phyloP scores from a whole-genome alignment of 2,888 invertebrate genomes.

The Drosophila macrospina region DNA sequence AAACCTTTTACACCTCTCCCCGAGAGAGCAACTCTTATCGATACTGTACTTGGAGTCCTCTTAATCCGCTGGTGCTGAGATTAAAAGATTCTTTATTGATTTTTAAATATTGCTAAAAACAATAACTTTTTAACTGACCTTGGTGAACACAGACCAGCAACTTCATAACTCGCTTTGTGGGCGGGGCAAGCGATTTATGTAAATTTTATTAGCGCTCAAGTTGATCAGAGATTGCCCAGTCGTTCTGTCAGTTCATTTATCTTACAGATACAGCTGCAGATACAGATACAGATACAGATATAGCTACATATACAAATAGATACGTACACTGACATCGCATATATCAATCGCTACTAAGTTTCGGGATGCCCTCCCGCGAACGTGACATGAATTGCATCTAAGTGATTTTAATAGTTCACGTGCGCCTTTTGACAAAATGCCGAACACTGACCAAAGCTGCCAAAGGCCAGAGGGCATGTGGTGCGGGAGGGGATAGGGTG shows the following conservation, averaged over 20 bases:
- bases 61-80: no score
- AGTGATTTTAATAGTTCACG: slow-evolving; percentile 85
- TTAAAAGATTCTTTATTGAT: no score
- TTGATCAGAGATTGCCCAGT: slow-evolving; percentile 50
- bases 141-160: slow-evolving; percentile 31
- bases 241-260: slow-evolving; percentile 62
- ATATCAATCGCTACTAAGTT: slow-evolving; percentile 77
- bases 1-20: no score
- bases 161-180: slow-evolving; percentile 5
- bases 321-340: slow-evolving; percentile 54
- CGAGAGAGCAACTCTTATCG: no score
- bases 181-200: slow-evolving; percentile 56
- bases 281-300: slow-evolving; percentile 15
- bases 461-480: neutral
- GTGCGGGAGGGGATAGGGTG: neutral
- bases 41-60: no score
- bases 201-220: slow-evolving; percentile 53
- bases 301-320: slow-evolving; percentile 7
- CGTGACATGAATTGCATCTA: slow-evolving; percentile 83
- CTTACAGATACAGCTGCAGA: slow-evolving; percentile 25
- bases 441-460: slow-evolving; percentile 49
- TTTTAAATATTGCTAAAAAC: no score
- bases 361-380: slow-evolving; percentile 55
- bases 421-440: slow-evolving; percentile 81
- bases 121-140: slow-evolving; percentile 38